phyloP scores from a whole-genome alignment of 2,113 vertebrate species.

The Dipodomys ordii region DNA sequence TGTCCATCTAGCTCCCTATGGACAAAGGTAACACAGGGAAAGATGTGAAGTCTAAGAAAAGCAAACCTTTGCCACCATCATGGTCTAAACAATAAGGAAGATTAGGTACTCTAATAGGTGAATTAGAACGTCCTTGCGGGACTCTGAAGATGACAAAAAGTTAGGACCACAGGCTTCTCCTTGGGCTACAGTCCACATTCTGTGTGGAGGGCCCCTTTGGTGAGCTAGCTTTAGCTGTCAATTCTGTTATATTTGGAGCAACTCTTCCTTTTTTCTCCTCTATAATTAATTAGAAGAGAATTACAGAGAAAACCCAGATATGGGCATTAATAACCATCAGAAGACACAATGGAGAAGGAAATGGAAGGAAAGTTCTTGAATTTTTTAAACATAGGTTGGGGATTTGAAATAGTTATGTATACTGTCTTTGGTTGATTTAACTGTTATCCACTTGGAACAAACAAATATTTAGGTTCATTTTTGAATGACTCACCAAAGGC shows the following conservation, averaged over 20 bases:
- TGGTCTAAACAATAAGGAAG: not conserved
- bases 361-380: not conserved
- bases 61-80: not conserved
- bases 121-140: not conserved
- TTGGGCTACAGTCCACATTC: not conserved
- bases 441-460: not conserved
- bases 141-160: not conserved
- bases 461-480: slow-evolving; percentile 25
- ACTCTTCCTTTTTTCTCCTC: not conserved
- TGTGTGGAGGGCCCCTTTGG: not conserved
- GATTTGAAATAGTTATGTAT: not conserved
- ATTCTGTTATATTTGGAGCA: not conserved
- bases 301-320: not conserved
- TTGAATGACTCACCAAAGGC: not conserved
- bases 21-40: not conserved
- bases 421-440: slow-evolving; percentile 41
- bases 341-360: not conserved
- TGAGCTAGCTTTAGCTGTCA: not conserved
- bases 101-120: not conserved
- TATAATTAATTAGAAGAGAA: not conserved
- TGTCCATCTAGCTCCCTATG: not conserved
- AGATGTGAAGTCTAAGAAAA: not conserved
- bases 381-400: not conserved
- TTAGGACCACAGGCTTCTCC: not conserved
- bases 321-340: not conserved